Percentiles rank a stretch among this genome's conserved stretches.
Conservation (phyloP, 92 coral and sea anemone species). For the Umimayanthus chanpuru region DNA sequence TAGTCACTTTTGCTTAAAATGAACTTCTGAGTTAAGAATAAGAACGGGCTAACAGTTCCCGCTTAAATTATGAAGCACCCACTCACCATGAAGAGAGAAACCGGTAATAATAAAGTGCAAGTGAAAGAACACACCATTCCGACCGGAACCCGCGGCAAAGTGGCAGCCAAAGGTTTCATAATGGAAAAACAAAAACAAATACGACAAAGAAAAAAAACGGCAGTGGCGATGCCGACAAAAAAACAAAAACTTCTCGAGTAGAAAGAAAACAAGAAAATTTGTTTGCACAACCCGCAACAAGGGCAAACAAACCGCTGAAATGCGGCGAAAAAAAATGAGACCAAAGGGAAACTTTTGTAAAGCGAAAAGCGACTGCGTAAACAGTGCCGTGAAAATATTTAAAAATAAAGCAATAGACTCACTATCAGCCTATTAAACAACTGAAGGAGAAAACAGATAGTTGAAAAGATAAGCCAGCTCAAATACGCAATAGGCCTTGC, state of each 20-base stretch:
- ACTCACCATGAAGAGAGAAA: background rate
- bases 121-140: background rate
- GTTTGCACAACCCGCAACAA: background rate
- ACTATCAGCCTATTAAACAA: background rate
- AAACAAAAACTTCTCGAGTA: background rate
- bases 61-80: background rate
- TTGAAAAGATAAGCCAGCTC: background rate
- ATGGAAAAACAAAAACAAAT: background rate
- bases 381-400: background rate
- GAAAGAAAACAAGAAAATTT: background rate
- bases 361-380: background rate
- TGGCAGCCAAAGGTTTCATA: background rate
- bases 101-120: background rate
- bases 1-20: background rate
- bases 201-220: background rate
- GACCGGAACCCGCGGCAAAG: conserved; percentile 20
- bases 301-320: background rate
- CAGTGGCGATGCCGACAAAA: conserved; percentile 27
- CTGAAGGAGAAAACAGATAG: background rate
- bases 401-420: background rate
- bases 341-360: too few relatives aligned
- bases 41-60: background rate
- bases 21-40: background rate
- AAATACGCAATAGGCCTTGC: background rate
- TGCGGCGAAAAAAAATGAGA: background rate